Evolutionary conservation across 2,113 vertebrate species (phyloP), one percentile per base, ranked within the genome.

Genomic region (Phyllopteryx taeniolatus): DNA sequence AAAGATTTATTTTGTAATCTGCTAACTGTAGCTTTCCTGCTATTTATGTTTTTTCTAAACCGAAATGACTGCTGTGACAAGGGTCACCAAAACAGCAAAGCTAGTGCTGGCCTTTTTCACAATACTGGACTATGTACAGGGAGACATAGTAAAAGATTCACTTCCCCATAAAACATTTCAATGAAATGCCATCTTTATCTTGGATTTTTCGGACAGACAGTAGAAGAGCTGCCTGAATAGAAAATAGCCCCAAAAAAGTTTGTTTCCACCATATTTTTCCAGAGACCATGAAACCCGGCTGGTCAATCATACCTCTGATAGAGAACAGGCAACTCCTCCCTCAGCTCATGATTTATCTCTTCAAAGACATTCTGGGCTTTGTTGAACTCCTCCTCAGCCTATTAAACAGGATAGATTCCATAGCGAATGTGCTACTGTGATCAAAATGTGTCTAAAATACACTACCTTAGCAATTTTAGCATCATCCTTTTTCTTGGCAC

Each of bases 341-440:
- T 88, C 35, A 99, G 92, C 51, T 99, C 96, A 2, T 85, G 91
- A 76, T 98, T 99, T 11, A 99, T 92, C 4, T 98, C 96, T 77
- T 99, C 97, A 82, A 99, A 99, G 57, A 98, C 95, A 6, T 15
- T 86, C 89, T 98, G 97, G 27, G 95, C 89, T 91, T 93, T 96
- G 61, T 90, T 94, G 80, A 98, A 98, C 78, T 99, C 96, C 49
- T 99, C 97, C 65, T 98, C 96, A 1, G 96, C 96, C 97, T 98
- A 84, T 63, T 27, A 0, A 49, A 54, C 22, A 68, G 1, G 12
- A 66, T 68, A 68, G 17, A 35, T 11, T 35, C 33, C 11, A 27
- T 14, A n/a, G 31, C 17, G 19, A 13, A n/a, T 8, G 22, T 22
- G 43, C 13, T 27, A 31, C 11, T 42, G 33, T 54, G 7, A 11